These are phyloP conservation scores for Allacma fusca DNA, from an alignment of 2,888 invertebrate genomes.

Conservation along the genomic window DNA sequence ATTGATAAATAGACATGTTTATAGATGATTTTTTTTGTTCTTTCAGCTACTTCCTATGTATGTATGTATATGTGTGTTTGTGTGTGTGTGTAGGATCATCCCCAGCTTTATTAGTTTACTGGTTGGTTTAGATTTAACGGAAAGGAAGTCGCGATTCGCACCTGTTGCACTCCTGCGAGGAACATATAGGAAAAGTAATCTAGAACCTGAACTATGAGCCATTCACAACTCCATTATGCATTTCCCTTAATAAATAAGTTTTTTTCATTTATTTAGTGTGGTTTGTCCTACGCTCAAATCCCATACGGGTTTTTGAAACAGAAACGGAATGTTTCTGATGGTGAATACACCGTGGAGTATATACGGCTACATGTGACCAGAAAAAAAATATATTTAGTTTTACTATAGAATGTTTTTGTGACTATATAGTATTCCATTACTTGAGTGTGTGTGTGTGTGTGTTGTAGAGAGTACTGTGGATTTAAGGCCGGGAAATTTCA, in stretches of 20 bases:
- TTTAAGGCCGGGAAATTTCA: not conserved
- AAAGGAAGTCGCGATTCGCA: conserved; percentile 51
- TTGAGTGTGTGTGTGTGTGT: too few species aligned
- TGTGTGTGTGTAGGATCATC: not conserved
- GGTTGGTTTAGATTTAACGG: conserved; percentile 34
- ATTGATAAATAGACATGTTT: not conserved
- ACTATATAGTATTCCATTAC: too few species aligned
- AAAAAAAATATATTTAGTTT: too few species aligned
- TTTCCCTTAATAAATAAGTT: conserved; percentile 12
- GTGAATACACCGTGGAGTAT: too few species aligned
- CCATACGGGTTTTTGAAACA: conserved; percentile 18
- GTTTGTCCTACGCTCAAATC: not conserved
- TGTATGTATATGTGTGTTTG: too few species aligned
- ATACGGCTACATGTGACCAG: too few species aligned
- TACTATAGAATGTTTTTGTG: too few species aligned
- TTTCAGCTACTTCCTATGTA: not conserved
- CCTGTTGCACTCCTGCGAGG: conserved; percentile 41
- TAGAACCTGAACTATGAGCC: not conserved
- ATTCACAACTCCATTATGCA: conserved; percentile 4
- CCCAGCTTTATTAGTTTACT: not conserved
- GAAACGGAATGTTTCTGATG: not conserved
- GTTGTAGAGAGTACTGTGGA: too few species aligned
- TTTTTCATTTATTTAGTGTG: not conserved
- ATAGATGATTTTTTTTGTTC: not conserved
- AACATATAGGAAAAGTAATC: not conserved